Evolutionary conservation across 92 coral and sea anemone genomes (phyloP).

Genomic region (Phenganax marumi): DNA sequence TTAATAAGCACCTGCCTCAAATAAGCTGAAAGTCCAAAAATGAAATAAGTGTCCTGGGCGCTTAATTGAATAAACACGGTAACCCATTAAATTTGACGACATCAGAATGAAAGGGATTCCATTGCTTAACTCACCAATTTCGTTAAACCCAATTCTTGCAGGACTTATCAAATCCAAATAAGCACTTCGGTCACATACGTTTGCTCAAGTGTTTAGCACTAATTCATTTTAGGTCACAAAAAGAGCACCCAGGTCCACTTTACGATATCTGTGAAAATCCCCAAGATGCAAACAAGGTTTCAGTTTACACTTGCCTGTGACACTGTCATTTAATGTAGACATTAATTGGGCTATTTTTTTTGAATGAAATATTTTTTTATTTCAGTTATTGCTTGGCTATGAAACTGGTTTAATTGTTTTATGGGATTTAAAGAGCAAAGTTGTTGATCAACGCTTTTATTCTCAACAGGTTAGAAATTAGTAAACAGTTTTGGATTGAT

Average conservation of each 20-base stretch:
- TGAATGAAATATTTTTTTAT: neutral
- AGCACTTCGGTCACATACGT: neutral
- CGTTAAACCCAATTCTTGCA: no score
- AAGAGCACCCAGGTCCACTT: slow-evolving; percentile 91
- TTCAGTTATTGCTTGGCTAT: slow-evolving; percentile 82
- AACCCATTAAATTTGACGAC: no score
- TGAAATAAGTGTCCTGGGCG: no score
- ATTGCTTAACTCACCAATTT: no score
- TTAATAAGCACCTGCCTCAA: no score
- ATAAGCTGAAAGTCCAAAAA: no score
- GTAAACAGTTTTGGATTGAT: no score
- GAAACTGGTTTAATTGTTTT: slow-evolving; percentile 81
- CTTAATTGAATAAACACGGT: no score
- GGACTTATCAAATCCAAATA: neutral
- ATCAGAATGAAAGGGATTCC: no score
- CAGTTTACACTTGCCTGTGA: neutral
- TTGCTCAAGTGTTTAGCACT: neutral
- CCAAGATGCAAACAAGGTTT: slow-evolving; percentile 86
- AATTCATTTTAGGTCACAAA: slow-evolving; percentile 65
- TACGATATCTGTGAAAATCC: slow-evolving; percentile 90
- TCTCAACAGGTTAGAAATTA: slow-evolving; percentile 60
- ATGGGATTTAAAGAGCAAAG: slow-evolving; percentile 84
- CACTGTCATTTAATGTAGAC: neutral
- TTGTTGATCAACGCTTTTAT: slow-evolving; percentile 74
- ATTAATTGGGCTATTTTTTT: neutral